Percentiles rank a stretch among this genome's conserved stretches.
Evolutionary conservation across 1,140 invertebrate species (phyloP).

Genomic region (Nomia melanderi): DNA sequence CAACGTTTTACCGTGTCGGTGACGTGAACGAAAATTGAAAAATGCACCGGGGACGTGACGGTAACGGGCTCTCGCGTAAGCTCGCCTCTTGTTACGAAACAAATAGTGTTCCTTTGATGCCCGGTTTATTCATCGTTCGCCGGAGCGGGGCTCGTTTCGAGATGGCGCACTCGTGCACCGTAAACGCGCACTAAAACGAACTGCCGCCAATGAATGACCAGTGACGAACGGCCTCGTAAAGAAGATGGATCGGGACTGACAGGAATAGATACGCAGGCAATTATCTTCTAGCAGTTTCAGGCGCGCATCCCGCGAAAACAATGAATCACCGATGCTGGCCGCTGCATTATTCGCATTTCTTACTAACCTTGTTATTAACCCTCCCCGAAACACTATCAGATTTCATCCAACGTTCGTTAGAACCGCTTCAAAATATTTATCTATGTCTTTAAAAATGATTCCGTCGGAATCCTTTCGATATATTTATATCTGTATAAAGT

Average conservation of each 20-base stretch:
- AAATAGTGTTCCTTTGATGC: neutral
- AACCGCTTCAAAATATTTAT: too few species aligned
- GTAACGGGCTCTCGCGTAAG: neutral
- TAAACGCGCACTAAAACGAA: conserved; percentile 21
- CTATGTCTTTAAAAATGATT: too few species aligned
- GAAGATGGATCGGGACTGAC: conserved; percentile 55
- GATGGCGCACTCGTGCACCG: neutral
- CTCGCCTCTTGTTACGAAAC: neutral
- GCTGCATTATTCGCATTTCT: conserved; percentile 28
- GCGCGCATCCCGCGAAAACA: conserved; percentile 41
- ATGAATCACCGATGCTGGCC: conserved; percentile 43
- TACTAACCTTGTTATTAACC: conserved; percentile 3
- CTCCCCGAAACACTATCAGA: neutral
- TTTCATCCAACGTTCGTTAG: too few species aligned
- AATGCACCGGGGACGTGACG: neutral
- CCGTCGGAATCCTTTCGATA: too few species aligned
- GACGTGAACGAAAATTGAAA: neutral
- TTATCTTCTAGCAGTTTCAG: conserved; percentile 49
- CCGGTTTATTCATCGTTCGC: conserved; percentile 14
- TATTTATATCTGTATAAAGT: too few species aligned
- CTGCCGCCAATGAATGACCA: conserved; percentile 51
- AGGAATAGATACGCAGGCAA: conserved; percentile 52
- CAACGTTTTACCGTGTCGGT: neutral
- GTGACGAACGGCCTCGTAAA: conserved; percentile 56
- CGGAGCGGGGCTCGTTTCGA: conserved; percentile 27